A percentile compares a stretch with the other conserved stretches of the same genome.
Conservation (phyloP, 2,888 invertebrate genomes). For the Agrotis exclamationis region DNA sequence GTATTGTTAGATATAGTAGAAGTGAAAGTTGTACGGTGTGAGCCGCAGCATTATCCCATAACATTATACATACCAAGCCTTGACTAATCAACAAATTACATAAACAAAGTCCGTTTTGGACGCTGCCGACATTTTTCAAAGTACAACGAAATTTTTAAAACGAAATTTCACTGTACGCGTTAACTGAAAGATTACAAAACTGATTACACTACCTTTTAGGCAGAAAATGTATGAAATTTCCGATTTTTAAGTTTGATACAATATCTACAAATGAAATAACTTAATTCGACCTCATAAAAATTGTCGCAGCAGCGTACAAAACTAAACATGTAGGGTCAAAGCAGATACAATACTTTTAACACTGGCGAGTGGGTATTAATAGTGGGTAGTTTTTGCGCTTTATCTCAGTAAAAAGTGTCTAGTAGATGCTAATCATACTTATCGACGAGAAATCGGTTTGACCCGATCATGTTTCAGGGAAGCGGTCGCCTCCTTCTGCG, state of each 20-base stretch:
- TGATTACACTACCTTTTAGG: slow-evolving; percentile 18
- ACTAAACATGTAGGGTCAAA: slow-evolving; percentile 15
- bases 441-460: no score
- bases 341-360: slow-evolving; percentile 3
- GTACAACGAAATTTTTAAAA: slow-evolving; percentile 53
- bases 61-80: slow-evolving; percentile 53
- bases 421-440: no score
- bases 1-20: slow-evolving; percentile 24
- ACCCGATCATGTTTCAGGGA: no score
- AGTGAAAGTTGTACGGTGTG: slow-evolving; percentile 24
- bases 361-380: no score
- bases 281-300: not conserved
- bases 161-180: slow-evolving; percentile 38
- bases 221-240: not conserved
- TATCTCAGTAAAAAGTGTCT: no score
- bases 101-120: slow-evolving; percentile 40
- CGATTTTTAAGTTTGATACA: slow-evolving; percentile 11
- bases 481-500: no score
- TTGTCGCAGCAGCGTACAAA: slow-evolving; percentile 40
- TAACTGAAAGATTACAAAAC: slow-evolving; percentile 43
- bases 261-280: slow-evolving; percentile 42
- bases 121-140: slow-evolving; percentile 42
- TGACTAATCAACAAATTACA: slow-evolving; percentile 51
- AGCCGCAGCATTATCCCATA: slow-evolving; percentile 46
- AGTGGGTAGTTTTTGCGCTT: not conserved